phyloP scores from a whole-genome alignment of 2,888 invertebrate species.

The Drosophila koepferae region DNA sequence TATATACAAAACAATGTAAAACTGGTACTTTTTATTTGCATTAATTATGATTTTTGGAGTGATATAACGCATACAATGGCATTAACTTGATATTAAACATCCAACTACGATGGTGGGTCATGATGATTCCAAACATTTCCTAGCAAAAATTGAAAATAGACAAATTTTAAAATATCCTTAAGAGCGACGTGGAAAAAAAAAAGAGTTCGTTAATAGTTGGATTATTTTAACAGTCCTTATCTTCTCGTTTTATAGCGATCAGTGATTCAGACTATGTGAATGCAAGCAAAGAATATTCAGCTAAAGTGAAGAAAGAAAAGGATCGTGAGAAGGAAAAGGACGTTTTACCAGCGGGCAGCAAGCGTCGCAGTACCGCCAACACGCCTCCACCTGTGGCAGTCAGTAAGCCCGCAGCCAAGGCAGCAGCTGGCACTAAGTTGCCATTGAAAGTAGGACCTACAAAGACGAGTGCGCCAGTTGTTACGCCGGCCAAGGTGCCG shows the following conservation, averaged over 20 bases:
- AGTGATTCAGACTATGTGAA: constrained; percentile 82
- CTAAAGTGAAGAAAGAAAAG: constrained; percentile 82
- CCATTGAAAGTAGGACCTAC: constrained; percentile 30
- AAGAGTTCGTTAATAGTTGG: neutral
- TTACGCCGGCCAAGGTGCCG: constrained; percentile 26
- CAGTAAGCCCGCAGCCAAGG: constrained; percentile 38
- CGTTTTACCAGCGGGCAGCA: constrained; percentile 52
- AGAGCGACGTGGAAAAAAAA: neutral
- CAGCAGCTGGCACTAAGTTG: constrained; percentile 19
- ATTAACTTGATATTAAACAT: constrained; percentile 16
- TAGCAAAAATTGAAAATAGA: neutral
- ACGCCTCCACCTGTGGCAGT: constrained; percentile 39
- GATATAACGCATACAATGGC: constrained; percentile 56
- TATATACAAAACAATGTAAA: constrained; percentile 40
- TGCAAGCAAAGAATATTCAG: constrained; percentile 44
- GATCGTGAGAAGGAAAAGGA: constrained; percentile 58
- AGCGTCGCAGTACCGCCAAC: constrained; percentile 56
- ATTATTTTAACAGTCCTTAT: constrained; percentile 6
- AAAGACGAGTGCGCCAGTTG: constrained; percentile 31
- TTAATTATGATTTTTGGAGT: constrained; percentile 62
- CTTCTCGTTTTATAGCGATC: constrained; percentile 73
- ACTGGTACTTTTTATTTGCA: constrained; percentile 59
- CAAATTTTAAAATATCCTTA: neutral
- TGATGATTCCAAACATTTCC: constrained; percentile 6
- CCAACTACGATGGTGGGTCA: constrained; percentile 5